Evolutionary conservation across 2,888 invertebrate genomes (phyloP).

Genomic region (Abrostola triplasia): DNA sequence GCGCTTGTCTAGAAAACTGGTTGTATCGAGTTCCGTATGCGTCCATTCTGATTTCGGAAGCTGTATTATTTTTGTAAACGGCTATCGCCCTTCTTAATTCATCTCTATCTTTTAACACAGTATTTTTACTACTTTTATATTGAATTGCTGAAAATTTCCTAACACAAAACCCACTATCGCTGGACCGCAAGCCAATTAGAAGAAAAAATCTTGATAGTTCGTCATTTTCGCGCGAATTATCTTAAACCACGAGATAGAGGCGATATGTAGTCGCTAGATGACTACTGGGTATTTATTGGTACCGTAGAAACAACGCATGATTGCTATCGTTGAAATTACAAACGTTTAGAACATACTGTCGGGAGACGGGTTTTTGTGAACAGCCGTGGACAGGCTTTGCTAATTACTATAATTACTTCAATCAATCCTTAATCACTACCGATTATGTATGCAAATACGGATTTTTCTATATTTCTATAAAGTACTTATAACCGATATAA

Average conservation of each 20-base stretch:
- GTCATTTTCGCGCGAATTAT: background rate
- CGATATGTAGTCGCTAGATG: conserved; percentile 25
- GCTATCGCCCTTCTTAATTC: too few species aligned
- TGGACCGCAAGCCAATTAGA: too few species aligned
- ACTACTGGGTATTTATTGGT: conserved; percentile 17
- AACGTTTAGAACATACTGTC: background rate
- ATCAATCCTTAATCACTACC: background rate
- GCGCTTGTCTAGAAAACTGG: too few species aligned
- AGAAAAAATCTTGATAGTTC: background rate
- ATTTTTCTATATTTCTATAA: too few species aligned
- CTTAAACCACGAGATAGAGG: conserved; percentile 19
- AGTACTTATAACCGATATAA: too few species aligned
- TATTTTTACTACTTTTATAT: too few species aligned
- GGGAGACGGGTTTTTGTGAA: background rate
- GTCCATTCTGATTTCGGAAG: too few species aligned
- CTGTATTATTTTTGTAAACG: too few species aligned
- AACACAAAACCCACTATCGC: too few species aligned
- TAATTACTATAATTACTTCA: background rate
- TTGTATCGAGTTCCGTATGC: too few species aligned
- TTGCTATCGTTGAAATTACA: conserved; percentile 6
- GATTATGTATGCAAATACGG: background rate
- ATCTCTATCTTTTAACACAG: too few species aligned
- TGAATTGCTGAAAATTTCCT: too few species aligned
- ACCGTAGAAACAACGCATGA: conserved; percentile 15
- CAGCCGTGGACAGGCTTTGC: background rate